A percentile compares a stretch with the other conserved stretches of the same genome.
phyloP scores from a whole-genome alignment of 2,113 vertebrate genomes.

The Phylloscopus trochiloides region DNA sequence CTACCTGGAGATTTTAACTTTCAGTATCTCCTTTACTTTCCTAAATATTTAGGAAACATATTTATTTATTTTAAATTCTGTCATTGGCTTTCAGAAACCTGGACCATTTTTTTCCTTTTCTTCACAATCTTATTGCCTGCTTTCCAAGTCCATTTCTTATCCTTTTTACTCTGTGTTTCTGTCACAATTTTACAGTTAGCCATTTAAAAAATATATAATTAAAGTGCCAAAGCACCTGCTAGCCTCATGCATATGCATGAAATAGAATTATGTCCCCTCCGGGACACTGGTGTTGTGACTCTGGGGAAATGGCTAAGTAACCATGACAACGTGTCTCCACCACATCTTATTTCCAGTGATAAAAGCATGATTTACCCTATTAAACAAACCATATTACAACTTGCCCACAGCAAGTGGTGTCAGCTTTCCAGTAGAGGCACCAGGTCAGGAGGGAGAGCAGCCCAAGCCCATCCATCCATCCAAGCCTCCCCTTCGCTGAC shows the following conservation, averaged over 20 bases:
- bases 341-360: slow-evolving; percentile 66
- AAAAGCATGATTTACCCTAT: slow-evolving; percentile 65
- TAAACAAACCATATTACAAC: slow-evolving; percentile 65
- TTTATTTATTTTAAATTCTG: slow-evolving; percentile 31
- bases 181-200: slow-evolving; percentile 57
- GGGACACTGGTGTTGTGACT: slow-evolving; percentile 77
- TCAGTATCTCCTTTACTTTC: not conserved
- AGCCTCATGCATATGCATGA: slow-evolving; percentile 76
- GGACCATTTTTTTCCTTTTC: not conserved
- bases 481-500: not conserved
- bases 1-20: not conserved
- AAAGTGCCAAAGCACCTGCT: slow-evolving; percentile 75
- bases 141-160: slow-evolving; percentile 17
- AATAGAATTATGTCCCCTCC: slow-evolving; percentile 71
- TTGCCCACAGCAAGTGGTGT: slow-evolving; percentile 64
- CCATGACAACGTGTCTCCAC: slow-evolving; percentile 76
- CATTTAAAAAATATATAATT: slow-evolving; percentile 72
- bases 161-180: slow-evolving; percentile 7
- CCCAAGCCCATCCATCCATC: slow-evolving; percentile 5
- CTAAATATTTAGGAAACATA: not conserved
- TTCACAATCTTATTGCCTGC: not conserved
- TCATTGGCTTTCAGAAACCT: not conserved
- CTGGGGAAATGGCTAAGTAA: slow-evolving; percentile 77
- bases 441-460: slow-evolving; percentile 49
- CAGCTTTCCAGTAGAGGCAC: slow-evolving; percentile 49